Evolutionary conservation across 92 coral and sea anemone species (phyloP).

Genomic region (Palythoa grandis): DNA sequence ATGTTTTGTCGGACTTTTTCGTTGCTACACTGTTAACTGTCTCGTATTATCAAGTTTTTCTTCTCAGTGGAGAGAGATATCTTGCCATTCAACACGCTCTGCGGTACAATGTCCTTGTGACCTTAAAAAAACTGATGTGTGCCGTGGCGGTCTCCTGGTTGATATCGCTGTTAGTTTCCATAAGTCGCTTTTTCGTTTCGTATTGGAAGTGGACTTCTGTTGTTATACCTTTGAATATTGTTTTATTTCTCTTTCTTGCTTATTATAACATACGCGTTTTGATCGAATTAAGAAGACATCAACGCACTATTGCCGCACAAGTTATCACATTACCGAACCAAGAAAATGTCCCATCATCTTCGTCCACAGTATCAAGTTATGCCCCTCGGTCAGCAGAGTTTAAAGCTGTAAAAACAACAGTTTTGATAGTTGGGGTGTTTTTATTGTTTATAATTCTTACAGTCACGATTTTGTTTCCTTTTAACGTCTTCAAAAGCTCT

Average conservation of each 20-base stretch:
- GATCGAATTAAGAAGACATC: constrained; percentile 11
- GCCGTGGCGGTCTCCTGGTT: constrained; percentile 5
- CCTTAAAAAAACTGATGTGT: neutral
- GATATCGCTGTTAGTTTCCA: neutral
- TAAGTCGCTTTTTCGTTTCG: neutral
- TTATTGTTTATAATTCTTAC: neutral
- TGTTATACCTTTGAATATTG: neutral
- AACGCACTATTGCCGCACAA: constrained; percentile 5
- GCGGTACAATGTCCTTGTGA: neutral
- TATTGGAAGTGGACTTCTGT: neutral
- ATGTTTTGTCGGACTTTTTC: neutral
- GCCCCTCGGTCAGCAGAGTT: constrained; percentile 1
- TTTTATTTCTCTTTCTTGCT: neutral
- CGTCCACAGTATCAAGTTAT: neutral
- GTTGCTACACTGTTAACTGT: neutral
- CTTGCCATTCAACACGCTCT: constrained; percentile 8
- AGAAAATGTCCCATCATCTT: neutral
- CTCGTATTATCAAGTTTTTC: constrained; percentile 2
- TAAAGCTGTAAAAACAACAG: neutral
- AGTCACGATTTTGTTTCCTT: neutral
- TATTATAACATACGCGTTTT: neutral
- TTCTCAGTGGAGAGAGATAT: constrained; percentile 15
- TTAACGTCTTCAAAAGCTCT: no score
- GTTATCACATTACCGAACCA: constrained; percentile 10
- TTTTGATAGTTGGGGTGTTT: neutral